Evolutionary conservation across 2,797 vertebrate species (phyloP).

Genomic region (Pangasius mekongensis): DNA sequence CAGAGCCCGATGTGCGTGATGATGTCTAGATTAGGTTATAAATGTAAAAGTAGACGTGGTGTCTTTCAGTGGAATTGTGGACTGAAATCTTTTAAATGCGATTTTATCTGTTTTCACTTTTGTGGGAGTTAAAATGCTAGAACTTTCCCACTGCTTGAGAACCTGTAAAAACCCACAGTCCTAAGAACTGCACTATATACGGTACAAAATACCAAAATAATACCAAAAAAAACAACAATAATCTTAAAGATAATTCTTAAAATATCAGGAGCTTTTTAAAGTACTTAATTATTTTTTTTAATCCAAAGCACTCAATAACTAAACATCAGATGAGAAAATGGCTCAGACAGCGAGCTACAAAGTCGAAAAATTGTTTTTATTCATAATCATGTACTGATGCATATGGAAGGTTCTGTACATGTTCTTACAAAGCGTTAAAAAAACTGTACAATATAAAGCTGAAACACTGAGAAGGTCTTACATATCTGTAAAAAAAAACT

Average conservation of each 20-base stretch:
- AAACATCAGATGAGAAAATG: background rate
- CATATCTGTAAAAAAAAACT: slow-evolving; percentile 61
- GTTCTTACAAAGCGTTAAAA: slow-evolving; percentile 81
- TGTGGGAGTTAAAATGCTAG: no score
- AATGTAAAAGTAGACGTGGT: background rate
- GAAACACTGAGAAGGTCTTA: slow-evolving; percentile 75
- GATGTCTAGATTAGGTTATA: background rate
- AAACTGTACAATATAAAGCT: slow-evolving; percentile 82
- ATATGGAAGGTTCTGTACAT: slow-evolving; percentile 73
- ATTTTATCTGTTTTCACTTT: background rate
- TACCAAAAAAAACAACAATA: background rate
- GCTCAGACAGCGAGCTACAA: slow-evolving; percentile 38
- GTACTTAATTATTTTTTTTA: no score
- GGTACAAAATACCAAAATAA: background rate
- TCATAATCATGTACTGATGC: slow-evolving; percentile 79
- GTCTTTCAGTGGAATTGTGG: background rate
- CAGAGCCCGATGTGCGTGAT: background rate
- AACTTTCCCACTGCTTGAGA: no score
- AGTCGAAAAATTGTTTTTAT: slow-evolving; percentile 83
- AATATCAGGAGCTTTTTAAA: background rate
- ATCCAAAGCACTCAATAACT: background rate
- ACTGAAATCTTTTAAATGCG: background rate
- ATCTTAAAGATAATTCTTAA: background rate
- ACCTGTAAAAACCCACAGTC: no score
- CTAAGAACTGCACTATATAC: background rate